Evolutionary conservation across 2,888 invertebrate species (phyloP), one percentile per base, ranked within the genome.

Genomic region (Melipona beecheii): DNA sequence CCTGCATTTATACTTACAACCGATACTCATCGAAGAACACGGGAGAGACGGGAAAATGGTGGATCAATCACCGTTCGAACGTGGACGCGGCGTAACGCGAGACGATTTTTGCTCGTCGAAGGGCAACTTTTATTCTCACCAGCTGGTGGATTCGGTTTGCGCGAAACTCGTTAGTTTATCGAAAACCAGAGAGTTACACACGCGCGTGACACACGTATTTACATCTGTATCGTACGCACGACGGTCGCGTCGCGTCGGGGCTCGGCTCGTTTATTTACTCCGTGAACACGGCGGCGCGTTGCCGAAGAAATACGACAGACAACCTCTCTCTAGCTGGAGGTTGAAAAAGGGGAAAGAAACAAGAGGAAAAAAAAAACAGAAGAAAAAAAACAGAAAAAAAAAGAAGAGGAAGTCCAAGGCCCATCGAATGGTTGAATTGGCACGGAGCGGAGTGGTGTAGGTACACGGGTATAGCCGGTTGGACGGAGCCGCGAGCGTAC

Each of bases 371-470:
- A 49, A 5, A 6, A 2, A 21, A 11, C 49, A 5, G 27, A 43
- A 17, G 43, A 27, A 56, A 19, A 72, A 43, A 50, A 62, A 31
- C 24, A 5, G 50, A n/a, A 69, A 24, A 4, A 19, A 50, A 9
- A 50, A 13, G 3, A 52, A 43, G 4, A 31, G 31, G 64, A 80
- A 6, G 54, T 83, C 56, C 68, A 77, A 73, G 78, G 84, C 64
- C 78, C 84, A 27, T 84, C 70, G 74, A 78, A 74, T 52, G 73
- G 73, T 80, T 60, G 85, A 85, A 85, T 80, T 64, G 76, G 77
- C 81, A 75, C 4, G 76, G 54, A 36, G 71, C 62, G 43, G 43
- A 43, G 43, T 11, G 43, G 43, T 43, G 43, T 43, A 11, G 43
- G 43, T 66, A 52, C 27, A 27, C 27, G 27, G 70, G 65, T 75